phyloP scores from a whole-genome alignment of 2,797 vertebrate species.

The Gallinago nigripennis region DNA sequence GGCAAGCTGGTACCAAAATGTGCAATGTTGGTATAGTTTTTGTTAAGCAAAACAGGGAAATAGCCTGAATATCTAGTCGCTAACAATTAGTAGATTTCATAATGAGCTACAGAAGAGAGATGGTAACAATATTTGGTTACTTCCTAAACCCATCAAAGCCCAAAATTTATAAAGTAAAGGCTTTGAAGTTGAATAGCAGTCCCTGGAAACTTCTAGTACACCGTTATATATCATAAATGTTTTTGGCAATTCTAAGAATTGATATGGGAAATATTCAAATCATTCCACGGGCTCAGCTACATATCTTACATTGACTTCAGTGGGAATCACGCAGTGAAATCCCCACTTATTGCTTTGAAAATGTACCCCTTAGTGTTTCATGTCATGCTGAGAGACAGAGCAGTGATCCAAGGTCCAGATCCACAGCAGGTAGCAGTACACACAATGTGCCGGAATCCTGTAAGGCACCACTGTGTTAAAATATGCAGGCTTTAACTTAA shows the following conservation, averaged over 20 bases:
- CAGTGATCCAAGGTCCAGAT: slow-evolving; percentile 47
- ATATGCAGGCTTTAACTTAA: slow-evolving; percentile 56
- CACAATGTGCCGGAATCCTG: slow-evolving; percentile 9
- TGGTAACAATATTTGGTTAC: neutral
- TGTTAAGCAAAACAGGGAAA: neutral
- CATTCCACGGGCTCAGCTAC: slow-evolving; percentile 10
- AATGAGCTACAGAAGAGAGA: neutral
- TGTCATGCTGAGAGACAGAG: slow-evolving; percentile 53
- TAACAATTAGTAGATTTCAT: neutral
- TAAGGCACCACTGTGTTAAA: slow-evolving; percentile 36
- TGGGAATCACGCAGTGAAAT: slow-evolving; percentile 8
- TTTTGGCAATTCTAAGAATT: slow-evolving; percentile 12
- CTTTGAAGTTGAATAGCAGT: neutral
- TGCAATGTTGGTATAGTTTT: neutral
- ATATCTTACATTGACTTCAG: slow-evolving; percentile 8
- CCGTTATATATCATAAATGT: neutral
- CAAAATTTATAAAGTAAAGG: neutral
- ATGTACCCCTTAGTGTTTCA: slow-evolving; percentile 29
- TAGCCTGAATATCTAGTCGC: neutral
- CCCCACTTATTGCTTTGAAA: slow-evolving; percentile 37
- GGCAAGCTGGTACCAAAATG: neutral
- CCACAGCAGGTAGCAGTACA: slow-evolving; percentile 42
- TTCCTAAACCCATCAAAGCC: neutral
- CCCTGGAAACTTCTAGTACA: neutral
- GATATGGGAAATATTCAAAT: slow-evolving; percentile 37